Percentiles rank a stretch among this genome's conserved stretches.
phyloP scores from a whole-genome alignment of 2,888 invertebrate genomes.

The Leptura quadrifasciata region DNA sequence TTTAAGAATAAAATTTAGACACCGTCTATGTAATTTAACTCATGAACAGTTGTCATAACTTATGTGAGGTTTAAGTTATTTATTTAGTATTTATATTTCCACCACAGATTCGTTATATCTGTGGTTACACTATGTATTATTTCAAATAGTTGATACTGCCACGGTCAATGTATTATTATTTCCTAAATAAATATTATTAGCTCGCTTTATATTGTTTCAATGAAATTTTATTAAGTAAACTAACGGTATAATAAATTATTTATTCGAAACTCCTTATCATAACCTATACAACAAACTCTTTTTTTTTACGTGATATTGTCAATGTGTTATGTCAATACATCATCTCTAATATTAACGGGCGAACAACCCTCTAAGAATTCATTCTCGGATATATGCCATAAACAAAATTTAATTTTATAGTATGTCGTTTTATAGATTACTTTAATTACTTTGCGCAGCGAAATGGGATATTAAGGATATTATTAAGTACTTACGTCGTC shows the following conservation, averaged over 20 bases:
- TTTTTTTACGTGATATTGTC: background rate
- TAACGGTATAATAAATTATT: background rate
- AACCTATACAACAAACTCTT: background rate
- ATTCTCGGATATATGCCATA: constrained; percentile 4
- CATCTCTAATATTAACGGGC: constrained; percentile 16
- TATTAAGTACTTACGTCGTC: constrained; percentile 20
- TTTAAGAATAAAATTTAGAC: too few relatives aligned
- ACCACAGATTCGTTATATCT: too few relatives aligned
- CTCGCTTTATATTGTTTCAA: too few relatives aligned
- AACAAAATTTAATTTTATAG: constrained; percentile 30
- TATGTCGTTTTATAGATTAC: constrained; percentile 32
- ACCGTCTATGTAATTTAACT: too few relatives aligned
- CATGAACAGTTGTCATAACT: too few relatives aligned
- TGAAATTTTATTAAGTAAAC: background rate
- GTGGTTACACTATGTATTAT: too few relatives aligned
- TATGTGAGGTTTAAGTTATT: too few relatives aligned
- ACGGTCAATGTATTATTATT: too few relatives aligned
- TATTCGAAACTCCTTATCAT: background rate
- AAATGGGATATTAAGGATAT: constrained; percentile 24
- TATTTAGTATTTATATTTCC: too few relatives aligned
- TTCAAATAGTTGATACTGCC: too few relatives aligned
- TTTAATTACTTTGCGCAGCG: constrained; percentile 27
- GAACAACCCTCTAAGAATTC: background rate
- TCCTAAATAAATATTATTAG: too few relatives aligned
- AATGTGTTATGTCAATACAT: constrained; percentile 6